A percentile compares a stretch with the other conserved stretches of the same genome.
Conservation (phyloP, 2,888 invertebrate genomes). For the Aporophyla nigra region DNA sequence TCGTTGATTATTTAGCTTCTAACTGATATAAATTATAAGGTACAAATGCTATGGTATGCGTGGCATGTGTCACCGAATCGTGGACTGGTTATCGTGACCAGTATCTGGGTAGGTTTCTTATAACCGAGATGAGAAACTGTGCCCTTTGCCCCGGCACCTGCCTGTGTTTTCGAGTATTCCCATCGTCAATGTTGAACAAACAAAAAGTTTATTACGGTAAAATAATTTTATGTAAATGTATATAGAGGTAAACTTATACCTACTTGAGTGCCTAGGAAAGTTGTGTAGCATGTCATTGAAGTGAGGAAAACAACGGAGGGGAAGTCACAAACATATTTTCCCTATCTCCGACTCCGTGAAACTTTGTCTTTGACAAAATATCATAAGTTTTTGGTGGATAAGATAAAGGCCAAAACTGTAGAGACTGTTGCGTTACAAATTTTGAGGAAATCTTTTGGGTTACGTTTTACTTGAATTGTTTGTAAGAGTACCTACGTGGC, state of each 20-base stretch:
- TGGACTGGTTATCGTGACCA: slow-evolving; percentile 33
- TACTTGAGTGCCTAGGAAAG: slow-evolving; percentile 14
- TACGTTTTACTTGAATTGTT: slow-evolving; percentile 16
- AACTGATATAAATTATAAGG: slow-evolving; percentile 23
- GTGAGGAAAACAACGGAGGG: slow-evolving; percentile 43
- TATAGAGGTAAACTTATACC: neutral
- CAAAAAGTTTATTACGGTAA: slow-evolving; percentile 2
- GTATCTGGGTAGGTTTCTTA: slow-evolving; percentile 29
- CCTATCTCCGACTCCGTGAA: slow-evolving; percentile 44
- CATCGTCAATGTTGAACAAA: slow-evolving; percentile 25
- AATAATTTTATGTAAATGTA: slow-evolving; percentile 23
- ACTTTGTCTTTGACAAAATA: slow-evolving; percentile 54
- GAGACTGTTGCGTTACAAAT: slow-evolving; percentile 21
- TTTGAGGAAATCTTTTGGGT: slow-evolving; percentile 17
- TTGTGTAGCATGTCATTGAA: slow-evolving; percentile 23
- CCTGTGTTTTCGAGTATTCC: slow-evolving; percentile 26
- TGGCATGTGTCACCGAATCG: slow-evolving; percentile 34
- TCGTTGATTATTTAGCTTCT: slow-evolving; percentile 39
- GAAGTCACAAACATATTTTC: slow-evolving; percentile 59
- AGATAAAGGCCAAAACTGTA: slow-evolving; percentile 20
- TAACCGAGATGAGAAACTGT: slow-evolving; percentile 30
- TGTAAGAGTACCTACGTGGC: neutral
- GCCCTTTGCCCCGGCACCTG: slow-evolving; percentile 48
- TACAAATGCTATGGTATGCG: slow-evolving; percentile 33
- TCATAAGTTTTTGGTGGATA: slow-evolving; percentile 54